Conservation (phyloP, 2,113 vertebrate genomes). For the Rhodinocichla rosea region DNA sequence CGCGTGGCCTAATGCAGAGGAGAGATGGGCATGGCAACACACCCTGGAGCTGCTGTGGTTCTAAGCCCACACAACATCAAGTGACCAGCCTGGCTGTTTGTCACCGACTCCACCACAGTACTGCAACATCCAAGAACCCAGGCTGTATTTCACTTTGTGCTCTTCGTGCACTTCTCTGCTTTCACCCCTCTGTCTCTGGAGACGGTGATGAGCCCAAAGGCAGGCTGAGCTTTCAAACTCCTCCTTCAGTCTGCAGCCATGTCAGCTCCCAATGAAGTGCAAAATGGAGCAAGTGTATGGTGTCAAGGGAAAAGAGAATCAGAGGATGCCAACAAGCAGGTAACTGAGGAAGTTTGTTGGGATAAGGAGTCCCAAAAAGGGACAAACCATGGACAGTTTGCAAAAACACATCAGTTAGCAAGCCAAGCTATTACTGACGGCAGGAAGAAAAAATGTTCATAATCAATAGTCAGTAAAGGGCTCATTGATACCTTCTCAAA, state of each 20-base stretch:
- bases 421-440: neutral
- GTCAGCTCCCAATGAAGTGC: neutral
- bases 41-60: fast-evolving
- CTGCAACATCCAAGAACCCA: fast-evolving
- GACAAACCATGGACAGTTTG: neutral
- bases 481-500: neutral
- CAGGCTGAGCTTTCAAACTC: neutral
- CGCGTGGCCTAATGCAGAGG: neutral
- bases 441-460: neutral
- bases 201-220: neutral
- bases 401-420: neutral
- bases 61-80: neutral
- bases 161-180: neutral
- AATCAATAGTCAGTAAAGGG: neutral
- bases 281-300: neutral
- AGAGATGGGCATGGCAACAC: neutral
- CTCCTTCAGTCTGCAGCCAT: neutral
- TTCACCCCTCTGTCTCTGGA: neutral
- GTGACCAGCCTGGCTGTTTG: fast-evolving
- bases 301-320: neutral
- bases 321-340: neutral
- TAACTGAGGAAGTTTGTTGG: neutral
- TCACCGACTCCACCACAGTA: neutral
- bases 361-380: neutral
- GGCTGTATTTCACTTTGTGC: neutral